A percentile compares a stretch with the other conserved stretches of the same genome.
Evolutionary conservation across 2,113 vertebrate species (phyloP).

Genomic region (Erinaceus europaeus): DNA sequence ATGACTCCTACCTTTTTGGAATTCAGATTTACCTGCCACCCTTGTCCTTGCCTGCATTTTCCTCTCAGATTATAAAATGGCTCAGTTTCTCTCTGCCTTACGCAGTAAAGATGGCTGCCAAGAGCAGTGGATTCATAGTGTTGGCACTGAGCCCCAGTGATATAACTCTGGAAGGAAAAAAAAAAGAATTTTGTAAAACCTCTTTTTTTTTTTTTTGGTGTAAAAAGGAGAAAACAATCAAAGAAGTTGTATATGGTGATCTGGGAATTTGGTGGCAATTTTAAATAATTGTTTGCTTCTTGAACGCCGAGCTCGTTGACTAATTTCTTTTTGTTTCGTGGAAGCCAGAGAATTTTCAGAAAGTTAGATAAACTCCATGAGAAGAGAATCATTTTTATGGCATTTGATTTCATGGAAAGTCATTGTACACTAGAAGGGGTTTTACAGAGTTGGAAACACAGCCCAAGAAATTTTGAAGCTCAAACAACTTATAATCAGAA

Average conservation of each 20-base stretch:
- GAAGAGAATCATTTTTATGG: background rate
- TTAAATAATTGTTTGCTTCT: constrained; percentile 25
- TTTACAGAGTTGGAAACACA: background rate
- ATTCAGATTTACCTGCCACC: too few relatives aligned
- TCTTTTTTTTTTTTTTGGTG: too few relatives aligned
- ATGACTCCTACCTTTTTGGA: too few relatives aligned
- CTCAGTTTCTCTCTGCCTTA: too few relatives aligned
- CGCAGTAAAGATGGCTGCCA: too few relatives aligned
- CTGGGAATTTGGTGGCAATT: background rate
- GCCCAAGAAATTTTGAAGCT: constrained; percentile 1
- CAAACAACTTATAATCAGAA: background rate
- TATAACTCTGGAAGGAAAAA: background rate
- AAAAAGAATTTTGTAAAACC: too few relatives aligned
- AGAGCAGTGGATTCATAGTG: too few relatives aligned
- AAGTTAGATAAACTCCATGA: background rate
- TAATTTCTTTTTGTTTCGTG: constrained; percentile 45
- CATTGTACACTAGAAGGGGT: constrained; percentile 1
- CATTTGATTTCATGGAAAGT: constrained; percentile 38
- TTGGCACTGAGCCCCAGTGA: too few relatives aligned
- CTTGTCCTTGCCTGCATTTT: too few relatives aligned
- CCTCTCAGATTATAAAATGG: too few relatives aligned
- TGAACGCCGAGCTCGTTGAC: background rate
- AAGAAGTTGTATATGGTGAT: constrained; percentile 13
- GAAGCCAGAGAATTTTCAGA: background rate
- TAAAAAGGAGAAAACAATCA: constrained; percentile 24